Conservation (phyloP, 2,113 vertebrate genomes). For the Hypocryptadius cinnamomeus region DNA sequence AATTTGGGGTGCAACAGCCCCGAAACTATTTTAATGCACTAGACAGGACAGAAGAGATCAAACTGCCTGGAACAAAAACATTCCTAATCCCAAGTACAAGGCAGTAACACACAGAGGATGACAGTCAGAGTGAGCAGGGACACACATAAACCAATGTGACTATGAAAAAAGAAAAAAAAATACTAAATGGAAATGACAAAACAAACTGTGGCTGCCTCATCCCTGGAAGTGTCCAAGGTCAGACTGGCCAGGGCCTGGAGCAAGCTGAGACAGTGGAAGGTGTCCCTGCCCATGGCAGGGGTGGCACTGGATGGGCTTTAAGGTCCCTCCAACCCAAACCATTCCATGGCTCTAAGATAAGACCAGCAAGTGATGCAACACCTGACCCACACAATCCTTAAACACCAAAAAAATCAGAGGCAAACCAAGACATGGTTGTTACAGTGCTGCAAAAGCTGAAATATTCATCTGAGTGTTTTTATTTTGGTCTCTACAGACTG, state of each 20-base stretch:
- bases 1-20: neutral
- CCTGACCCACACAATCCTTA: neutral
- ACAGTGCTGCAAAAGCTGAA: neutral
- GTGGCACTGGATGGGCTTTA: neutral
- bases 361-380: neutral
- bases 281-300: neutral
- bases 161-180: neutral
- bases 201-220: neutral
- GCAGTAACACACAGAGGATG: neutral
- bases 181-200: neutral
- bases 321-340: neutral
- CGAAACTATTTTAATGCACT: neutral
- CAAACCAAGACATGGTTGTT: neutral
- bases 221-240: neutral
- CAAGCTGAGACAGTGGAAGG: fast-evolving
- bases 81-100: neutral
- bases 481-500: neutral
- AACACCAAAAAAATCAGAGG: neutral
- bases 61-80: neutral
- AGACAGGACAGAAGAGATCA: neutral
- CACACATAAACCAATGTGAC: neutral
- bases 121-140: neutral
- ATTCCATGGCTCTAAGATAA: neutral
- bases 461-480: neutral
- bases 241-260: neutral